A percentile compares a stretch with the other conserved stretches of the same genome.
phyloP scores from a whole-genome alignment of 2,797 vertebrate species.

The Graptemys geographica region DNA sequence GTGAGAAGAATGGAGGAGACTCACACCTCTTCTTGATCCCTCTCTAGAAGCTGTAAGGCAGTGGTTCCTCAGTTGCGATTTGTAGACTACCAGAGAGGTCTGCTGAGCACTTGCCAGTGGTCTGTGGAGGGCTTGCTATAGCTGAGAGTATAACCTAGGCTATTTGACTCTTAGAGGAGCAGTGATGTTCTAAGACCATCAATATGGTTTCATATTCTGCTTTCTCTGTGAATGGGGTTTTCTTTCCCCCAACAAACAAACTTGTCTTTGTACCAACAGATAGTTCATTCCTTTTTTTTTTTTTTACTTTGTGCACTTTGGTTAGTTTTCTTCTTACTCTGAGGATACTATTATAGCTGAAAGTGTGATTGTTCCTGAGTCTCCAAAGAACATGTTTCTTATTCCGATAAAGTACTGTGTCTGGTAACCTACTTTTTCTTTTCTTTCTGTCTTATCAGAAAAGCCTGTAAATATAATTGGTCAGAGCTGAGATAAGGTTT shows the following conservation, averaged over 20 bases:
- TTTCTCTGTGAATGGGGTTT: conserved; percentile 8
- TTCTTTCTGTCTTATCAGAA: conserved; percentile 12
- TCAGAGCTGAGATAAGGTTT: neutral
- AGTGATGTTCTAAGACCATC: neutral
- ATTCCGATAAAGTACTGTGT: conserved; percentile 15
- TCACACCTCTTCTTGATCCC: neutral
- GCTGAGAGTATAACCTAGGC: neutral
- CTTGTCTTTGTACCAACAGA: neutral
- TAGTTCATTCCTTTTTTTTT: neutral
- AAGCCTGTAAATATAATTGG: conserved; percentile 21
- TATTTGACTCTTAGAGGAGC: neutral
- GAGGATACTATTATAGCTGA: neutral
- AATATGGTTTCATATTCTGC: neutral
- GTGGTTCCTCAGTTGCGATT: neutral
- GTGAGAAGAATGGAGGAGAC: neutral
- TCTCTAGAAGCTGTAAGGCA: neutral
- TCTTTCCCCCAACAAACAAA: neutral
- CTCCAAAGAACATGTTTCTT: neutral
- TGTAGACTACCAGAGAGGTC: neutral
- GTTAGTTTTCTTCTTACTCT: neutral
- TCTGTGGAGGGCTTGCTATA: neutral
- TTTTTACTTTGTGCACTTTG: conserved; percentile 24
- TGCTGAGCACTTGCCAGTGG: neutral
- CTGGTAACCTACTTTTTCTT: conserved; percentile 28
- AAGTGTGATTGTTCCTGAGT: conserved; percentile 45